Base-by-base conservation (phyloP, 2,888 invertebrate species). In the Pyrgus malvae region DNA sequence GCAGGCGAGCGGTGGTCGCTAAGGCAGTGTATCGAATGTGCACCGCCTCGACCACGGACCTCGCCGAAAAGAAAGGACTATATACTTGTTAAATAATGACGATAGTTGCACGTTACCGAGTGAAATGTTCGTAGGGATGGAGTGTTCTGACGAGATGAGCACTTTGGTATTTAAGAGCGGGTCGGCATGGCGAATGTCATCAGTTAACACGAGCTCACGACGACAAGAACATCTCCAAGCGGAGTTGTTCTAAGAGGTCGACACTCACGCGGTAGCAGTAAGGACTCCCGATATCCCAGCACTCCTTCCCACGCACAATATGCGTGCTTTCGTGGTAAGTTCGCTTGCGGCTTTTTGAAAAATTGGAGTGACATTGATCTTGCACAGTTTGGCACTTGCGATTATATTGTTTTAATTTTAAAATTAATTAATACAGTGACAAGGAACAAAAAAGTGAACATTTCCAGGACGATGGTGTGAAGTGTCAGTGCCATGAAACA, bases 41-140 rank as follows among this genome's bases (percentile, higher is more conserved):
- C 72, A 56, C 44, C 57, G 67, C 63, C 63, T 62, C 66, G 50
- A 63, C 70, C 65, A 68, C 74, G 70, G 74, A 72, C 82, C 83
- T 79, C 79, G 80, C 63, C 79, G 78, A 88, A 89, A 89, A 87
- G 88, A 89, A 89, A 89, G 89, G 89, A 89, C 80, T 70, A 84
- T 78, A 79, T 79, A 77, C 66, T 75, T 78, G 80, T 86, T 85
- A 82, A 87, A 87, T 87, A 86, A 87, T 85, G 87, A 85, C 87
- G 75, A 85, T 83, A 81, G 87, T 85, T 83, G 86, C 80, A 80
- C 74, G 83, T 73, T 83, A 76, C 83, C 66, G 70, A 85, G 89
- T 88, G 87, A 87, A 89, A 89, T 88, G 88, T 68, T 75, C 84
- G 87, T 83, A 88, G 88, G 88, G 87, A 85, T 88, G 86, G 85